phyloP scores from a whole-genome alignment of 1,140 invertebrate genomes.

The Saccostrea echinata region DNA sequence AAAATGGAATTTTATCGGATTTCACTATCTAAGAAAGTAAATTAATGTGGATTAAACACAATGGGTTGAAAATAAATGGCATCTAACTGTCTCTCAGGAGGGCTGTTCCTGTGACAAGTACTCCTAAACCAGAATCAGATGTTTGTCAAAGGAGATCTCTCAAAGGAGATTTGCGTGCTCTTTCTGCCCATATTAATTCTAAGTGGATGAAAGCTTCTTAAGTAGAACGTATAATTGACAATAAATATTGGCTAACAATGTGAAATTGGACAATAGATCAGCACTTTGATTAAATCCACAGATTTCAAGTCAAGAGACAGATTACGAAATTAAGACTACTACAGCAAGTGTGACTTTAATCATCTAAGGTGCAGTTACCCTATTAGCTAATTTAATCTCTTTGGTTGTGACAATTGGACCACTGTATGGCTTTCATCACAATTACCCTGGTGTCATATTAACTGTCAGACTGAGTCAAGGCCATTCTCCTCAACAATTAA shows the following conservation, averaged over 20 bases:
- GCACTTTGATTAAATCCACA: conserved; percentile 4
- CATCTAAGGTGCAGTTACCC: not conserved
- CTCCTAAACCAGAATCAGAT: not conserved
- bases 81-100: not conserved
- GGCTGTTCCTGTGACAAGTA: not conserved
- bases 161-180: not conserved
- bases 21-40: conserved; percentile 13
- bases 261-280: conserved; percentile 33
- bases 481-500: not conserved
- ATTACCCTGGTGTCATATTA: not conserved
- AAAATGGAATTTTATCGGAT: not conserved
- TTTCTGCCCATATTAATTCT: not conserved
- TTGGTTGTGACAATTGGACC: not conserved
- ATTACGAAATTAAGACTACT: conserved; percentile 1
- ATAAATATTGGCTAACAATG: conserved; percentile 15
- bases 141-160: conserved; percentile 5
- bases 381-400: not conserved
- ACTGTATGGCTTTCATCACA: not conserved
- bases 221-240: not conserved
- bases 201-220: conserved; percentile 40
- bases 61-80: conserved; percentile 17
- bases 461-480: not conserved
- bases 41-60: conserved; percentile 35
- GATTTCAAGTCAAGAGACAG: not conserved
- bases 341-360: not conserved